phyloP scores from a whole-genome alignment of 2,113 vertebrate species.

The Vimba vimba region DNA sequence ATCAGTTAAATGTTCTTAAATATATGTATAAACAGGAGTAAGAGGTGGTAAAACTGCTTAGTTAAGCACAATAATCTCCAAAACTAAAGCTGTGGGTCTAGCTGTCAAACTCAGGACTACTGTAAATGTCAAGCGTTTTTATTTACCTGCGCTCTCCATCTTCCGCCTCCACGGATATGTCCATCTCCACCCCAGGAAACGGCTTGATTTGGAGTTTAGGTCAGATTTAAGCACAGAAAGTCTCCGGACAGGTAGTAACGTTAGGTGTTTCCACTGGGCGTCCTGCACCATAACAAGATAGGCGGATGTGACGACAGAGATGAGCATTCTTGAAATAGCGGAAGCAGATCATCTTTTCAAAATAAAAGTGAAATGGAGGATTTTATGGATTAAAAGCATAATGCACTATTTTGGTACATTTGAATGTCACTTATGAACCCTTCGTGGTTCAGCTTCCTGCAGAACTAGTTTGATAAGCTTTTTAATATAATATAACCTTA shows the following conservation, averaged over 20 bases:
- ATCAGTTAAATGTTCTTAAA: background rate
- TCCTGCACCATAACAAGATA: slow-evolving; percentile 31
- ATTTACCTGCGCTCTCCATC: slow-evolving; percentile 27
- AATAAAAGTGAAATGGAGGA: background rate
- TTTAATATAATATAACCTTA: too few species aligned
- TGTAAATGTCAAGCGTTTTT: background rate
- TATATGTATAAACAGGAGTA: background rate
- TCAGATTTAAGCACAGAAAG: background rate
- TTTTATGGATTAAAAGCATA: background rate
- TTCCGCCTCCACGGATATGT: background rate
- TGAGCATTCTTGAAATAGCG: background rate
- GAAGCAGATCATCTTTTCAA: background rate
- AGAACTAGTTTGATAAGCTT: too few species aligned
- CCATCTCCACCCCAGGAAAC: background rate
- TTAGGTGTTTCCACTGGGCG: slow-evolving; percentile 24
- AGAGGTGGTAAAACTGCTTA: background rate
- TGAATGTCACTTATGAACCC: too few species aligned
- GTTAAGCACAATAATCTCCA: background rate
- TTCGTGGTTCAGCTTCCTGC: too few species aligned
- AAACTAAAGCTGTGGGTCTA: background rate
- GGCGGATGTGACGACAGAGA: background rate
- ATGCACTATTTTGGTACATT: background rate
- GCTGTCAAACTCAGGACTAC: slow-evolving; percentile 2
- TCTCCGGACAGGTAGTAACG: background rate
- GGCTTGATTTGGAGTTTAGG: background rate